A percentile compares a stretch with the other conserved stretches of the same genome.
Evolutionary conservation across 2,113 vertebrate genomes (phyloP).

Genomic region (Ciconia maguari): DNA sequence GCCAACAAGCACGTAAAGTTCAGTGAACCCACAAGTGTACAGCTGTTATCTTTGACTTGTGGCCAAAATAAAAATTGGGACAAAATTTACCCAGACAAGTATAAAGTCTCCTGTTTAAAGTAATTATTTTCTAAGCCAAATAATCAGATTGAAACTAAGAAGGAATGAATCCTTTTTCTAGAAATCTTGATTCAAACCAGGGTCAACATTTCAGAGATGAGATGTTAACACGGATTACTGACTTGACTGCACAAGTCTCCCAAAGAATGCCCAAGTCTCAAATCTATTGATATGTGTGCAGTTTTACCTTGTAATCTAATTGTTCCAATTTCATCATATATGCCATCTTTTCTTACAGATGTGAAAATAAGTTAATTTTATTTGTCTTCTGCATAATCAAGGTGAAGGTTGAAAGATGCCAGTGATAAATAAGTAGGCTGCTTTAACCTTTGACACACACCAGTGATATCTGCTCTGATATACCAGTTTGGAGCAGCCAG

Average conservation of each 20-base stretch:
- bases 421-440: background rate
- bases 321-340: background rate
- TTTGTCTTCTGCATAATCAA: background rate
- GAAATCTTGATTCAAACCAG: conserved; percentile 63
- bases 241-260: conserved; percentile 29
- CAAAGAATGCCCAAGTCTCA: background rate
- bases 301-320: conserved; percentile 25
- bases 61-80: conserved; percentile 88
- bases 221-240: conserved; percentile 66
- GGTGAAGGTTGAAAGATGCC: background rate
- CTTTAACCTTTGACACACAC: background rate
- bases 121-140: conserved; percentile 70
- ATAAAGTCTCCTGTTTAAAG: conserved; percentile 79
- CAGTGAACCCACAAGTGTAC: conserved; percentile 89
- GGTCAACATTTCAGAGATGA: conserved; percentile 61
- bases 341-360: background rate
- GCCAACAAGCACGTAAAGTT: conserved; percentile 85
- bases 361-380: background rate
- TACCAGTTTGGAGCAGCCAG: background rate
- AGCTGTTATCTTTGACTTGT: conserved; percentile 94
- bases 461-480: background rate
- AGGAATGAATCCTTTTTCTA: conserved; percentile 60
- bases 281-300: background rate
- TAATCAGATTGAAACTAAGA: conserved; percentile 74
- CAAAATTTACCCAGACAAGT: conserved; percentile 76